Evolutionary conservation across 2,888 invertebrate genomes (phyloP).

Genomic region (Cephalotes varians): DNA sequence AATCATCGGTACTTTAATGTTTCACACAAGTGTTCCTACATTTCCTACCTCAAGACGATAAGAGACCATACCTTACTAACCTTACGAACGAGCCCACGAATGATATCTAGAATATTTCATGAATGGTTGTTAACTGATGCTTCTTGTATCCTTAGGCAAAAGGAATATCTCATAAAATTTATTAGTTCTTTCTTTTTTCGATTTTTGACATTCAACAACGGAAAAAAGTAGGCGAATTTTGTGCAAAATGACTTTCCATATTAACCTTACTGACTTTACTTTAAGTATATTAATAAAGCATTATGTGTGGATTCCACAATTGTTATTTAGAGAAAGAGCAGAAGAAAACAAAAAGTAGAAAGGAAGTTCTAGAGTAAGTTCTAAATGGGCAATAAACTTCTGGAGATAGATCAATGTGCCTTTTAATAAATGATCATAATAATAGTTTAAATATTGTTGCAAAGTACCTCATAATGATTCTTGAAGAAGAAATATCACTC

Average conservation of each 20-base stretch:
- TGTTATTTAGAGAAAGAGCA: neutral
- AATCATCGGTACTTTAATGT: slow-evolving; percentile 19
- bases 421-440: neutral
- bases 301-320: neutral
- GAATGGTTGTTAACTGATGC: neutral
- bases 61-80: neutral
- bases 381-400: neutral
- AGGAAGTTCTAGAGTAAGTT: slow-evolving; percentile 1
- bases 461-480: neutral
- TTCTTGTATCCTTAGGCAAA: neutral
- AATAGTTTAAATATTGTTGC: neutral
- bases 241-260: neutral
- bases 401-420: neutral
- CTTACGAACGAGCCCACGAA: neutral
- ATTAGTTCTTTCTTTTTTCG: neutral
- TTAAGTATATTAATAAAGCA: slow-evolving; percentile 23
- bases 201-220: neutral
- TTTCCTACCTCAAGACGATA: slow-evolving; percentile 8
- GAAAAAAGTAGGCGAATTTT: neutral
- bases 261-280: neutral
- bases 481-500: neutral
- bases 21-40: neutral
- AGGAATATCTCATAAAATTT: neutral
- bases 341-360: neutral
- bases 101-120: neutral